phyloP scores from a whole-genome alignment of 2,113 vertebrate species.

The Albula goreensis region DNA sequence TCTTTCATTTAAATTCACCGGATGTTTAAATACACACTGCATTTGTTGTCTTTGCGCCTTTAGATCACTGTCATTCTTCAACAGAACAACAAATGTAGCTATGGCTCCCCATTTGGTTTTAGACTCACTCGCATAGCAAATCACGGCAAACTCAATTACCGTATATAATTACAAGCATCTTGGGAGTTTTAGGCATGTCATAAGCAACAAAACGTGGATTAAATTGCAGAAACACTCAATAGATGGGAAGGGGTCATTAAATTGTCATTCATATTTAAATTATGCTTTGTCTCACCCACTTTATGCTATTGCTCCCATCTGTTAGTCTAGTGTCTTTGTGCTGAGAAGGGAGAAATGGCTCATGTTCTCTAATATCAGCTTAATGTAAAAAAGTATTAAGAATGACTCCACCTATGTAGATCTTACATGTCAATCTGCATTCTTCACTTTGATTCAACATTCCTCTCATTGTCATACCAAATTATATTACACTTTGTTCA shows the following conservation, averaged over 20 bases:
- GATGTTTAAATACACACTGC: constrained; percentile 63
- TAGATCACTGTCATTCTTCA: constrained; percentile 66
- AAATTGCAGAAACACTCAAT: constrained; percentile 71
- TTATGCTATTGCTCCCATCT: constrained; percentile 56
- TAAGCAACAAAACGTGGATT: constrained; percentile 76
- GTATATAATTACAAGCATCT: constrained; percentile 68
- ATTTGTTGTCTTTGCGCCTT: constrained; percentile 67
- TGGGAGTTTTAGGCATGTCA: constrained; percentile 67
- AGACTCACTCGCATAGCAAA: constrained; percentile 48
- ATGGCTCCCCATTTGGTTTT: constrained; percentile 46
- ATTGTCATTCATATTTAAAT: constrained; percentile 81
- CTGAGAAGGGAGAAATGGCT: constrained; percentile 43
- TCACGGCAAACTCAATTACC: constrained; percentile 67
- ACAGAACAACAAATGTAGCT: constrained; percentile 51
- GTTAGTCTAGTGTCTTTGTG: constrained; percentile 69
- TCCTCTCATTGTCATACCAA: constrained; percentile 41
- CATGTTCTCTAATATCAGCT: neutral
- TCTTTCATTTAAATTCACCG: constrained; percentile 62
- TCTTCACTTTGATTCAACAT: constrained; percentile 6
- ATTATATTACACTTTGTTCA: constrained; percentile 9
- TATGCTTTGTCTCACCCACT: constrained; percentile 61
- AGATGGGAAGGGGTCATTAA: constrained; percentile 81
- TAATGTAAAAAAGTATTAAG: constrained; percentile 65
- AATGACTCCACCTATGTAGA: neutral
- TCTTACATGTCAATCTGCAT: neutral